Conservation (phyloP, 2,888 invertebrate species). For the Acrobasis repandana region DNA sequence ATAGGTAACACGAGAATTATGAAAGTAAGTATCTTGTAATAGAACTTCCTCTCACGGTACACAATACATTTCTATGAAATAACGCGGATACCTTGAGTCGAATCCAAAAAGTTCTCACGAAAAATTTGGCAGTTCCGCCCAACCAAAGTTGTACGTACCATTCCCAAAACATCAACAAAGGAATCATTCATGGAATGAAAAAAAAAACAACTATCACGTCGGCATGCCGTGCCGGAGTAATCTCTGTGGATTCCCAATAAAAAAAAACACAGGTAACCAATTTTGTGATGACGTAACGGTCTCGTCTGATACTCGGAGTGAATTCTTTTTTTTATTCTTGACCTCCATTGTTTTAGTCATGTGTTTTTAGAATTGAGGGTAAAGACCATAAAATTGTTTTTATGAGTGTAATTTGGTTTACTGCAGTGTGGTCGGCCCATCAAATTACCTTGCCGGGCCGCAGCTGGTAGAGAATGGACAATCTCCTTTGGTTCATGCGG, state of each 20-base stretch:
- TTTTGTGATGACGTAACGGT: constrained; percentile 34
- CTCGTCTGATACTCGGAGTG: constrained; percentile 3
- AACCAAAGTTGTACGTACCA: constrained; percentile 31
- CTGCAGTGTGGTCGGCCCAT: neutral
- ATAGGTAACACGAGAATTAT: constrained; percentile 6
- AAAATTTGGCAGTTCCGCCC: constrained; percentile 27
- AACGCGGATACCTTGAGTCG: constrained; percentile 2
- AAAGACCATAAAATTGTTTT: constrained; percentile 14
- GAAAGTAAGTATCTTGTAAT: constrained; percentile 17
- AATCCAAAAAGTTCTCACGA: constrained; percentile 29
- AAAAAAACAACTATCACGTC: constrained; percentile 27
- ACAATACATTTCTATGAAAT: constrained; percentile 3
- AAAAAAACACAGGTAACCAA: constrained; percentile 34
- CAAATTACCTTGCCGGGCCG: constrained; percentile 3
- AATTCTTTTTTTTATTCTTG: constrained; percentile 12
- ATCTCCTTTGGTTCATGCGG: neutral
- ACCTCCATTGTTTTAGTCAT: constrained; percentile 19
- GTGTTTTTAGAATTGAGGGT: neutral
- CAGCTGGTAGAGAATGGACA: neutral
- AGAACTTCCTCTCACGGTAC: constrained; percentile 1
- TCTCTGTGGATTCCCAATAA: constrained; percentile 32
- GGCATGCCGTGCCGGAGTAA: constrained; percentile 30
- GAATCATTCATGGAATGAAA: constrained; percentile 30
- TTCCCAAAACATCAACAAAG: constrained; percentile 34
- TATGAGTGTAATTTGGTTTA: constrained; percentile 5